Percentiles rank a stretch among this genome's conserved stretches.
Evolutionary conservation across 2,113 vertebrate species (phyloP).

Genomic region (Marmota monax): DNA sequence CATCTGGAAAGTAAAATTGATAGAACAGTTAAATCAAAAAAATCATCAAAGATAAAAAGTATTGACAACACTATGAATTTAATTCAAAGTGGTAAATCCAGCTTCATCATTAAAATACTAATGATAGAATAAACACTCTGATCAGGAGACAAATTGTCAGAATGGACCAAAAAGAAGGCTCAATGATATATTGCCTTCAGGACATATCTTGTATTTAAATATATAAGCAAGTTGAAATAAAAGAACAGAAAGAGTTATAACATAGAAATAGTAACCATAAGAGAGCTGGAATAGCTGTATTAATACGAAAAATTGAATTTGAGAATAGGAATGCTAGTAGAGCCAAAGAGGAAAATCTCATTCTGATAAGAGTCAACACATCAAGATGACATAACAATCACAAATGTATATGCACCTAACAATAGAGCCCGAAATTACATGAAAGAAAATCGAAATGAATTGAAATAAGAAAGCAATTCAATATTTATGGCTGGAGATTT

Average conservation of each 20-base stretch:
- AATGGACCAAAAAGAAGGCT: not conserved
- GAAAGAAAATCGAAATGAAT: not conserved
- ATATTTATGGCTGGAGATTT: not conserved
- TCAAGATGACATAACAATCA: not conserved
- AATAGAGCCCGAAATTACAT: not conserved
- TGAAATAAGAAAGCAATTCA: conserved; percentile 8
- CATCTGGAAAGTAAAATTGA: not conserved
- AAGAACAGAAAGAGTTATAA: not conserved
- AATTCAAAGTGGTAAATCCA: not conserved
- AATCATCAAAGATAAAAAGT: not conserved
- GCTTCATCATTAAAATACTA: not conserved
- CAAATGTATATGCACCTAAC: not conserved
- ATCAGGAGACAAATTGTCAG: not conserved
- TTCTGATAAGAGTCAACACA: not conserved
- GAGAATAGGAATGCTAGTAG: not conserved
- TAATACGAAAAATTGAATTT: not conserved
- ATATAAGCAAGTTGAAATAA: not conserved
- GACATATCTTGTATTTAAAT: not conserved
- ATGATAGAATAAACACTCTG: not conserved
- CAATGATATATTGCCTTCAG: not conserved
- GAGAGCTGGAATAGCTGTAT: not conserved
- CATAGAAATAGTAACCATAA: not conserved
- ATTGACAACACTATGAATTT: not conserved
- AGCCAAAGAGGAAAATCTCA: not conserved
- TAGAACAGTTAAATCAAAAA: not conserved